Conservation (phyloP, 2,888 invertebrate species). For the Mimachlamys varia region DNA sequence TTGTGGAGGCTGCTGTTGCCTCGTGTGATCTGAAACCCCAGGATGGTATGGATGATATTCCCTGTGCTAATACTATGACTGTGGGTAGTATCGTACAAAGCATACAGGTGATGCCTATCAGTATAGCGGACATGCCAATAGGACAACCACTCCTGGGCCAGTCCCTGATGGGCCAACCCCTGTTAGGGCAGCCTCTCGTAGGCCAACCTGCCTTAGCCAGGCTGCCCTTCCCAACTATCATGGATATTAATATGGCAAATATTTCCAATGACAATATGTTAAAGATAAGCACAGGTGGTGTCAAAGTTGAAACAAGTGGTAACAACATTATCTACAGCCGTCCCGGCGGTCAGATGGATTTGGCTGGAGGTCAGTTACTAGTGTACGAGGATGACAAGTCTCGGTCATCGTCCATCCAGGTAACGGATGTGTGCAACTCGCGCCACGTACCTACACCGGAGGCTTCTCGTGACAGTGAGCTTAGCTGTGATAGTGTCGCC, state of each 20-base stretch:
- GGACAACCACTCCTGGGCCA: neutral
- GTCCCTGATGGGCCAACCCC: neutral
- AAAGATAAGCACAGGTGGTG: neutral
- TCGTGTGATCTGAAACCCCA: constrained; percentile 24
- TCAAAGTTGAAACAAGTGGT: constrained; percentile 12
- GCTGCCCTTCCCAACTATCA: neutral
- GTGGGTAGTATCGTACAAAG: constrained; percentile 32
- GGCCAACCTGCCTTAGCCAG: neutral
- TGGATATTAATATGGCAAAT: constrained; percentile 6
- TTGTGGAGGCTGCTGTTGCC: constrained; percentile 33
- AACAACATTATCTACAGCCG: neutral
- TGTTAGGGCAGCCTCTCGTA: neutral
- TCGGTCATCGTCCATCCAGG: neutral
- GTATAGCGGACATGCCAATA: constrained; percentile 19
- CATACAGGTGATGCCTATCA: constrained; percentile 27
- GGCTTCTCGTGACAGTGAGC: constrained; percentile 68
- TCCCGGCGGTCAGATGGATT: neutral
- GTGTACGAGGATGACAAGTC: constrained; percentile 33
- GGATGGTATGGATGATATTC: constrained; percentile 28
- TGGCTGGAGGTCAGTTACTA: neutral
- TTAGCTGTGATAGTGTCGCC: constrained; percentile 73
- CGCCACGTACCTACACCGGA: constrained; percentile 68
- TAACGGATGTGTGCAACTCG: constrained; percentile 18
- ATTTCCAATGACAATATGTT: constrained; percentile 31
- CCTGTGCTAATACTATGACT: constrained; percentile 28